These are phyloP conservation scores for Decapterus maruadsi DNA, from an alignment of 2,797 vertebrate species.

Conservation along the genomic window DNA sequence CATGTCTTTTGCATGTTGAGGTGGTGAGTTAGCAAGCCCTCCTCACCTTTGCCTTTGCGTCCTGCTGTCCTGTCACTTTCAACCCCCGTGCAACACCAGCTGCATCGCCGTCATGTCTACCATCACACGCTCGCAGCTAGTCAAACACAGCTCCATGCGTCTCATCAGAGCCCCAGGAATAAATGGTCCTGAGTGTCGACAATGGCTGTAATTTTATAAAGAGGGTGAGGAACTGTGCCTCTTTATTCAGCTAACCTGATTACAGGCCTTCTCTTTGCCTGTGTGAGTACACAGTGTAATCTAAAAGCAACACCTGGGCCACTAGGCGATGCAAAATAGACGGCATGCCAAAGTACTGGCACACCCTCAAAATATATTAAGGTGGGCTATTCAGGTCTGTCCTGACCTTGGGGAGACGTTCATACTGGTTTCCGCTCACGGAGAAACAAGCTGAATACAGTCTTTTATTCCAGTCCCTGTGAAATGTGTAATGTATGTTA, in stretches of 20 bases:
- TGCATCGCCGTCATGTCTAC: constrained; percentile 14
- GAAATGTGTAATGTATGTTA: constrained; percentile 82
- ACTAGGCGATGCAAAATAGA: constrained; percentile 77
- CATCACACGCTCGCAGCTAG: constrained; percentile 53
- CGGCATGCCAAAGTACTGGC: constrained; percentile 76
- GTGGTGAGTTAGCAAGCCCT: constrained; percentile 76
- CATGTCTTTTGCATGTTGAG: constrained; percentile 71
- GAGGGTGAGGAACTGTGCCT: constrained; percentile 75
- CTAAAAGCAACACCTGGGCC: constrained; percentile 89
- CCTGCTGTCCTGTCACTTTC: constrained; percentile 42
- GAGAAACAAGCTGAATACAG: constrained; percentile 72
- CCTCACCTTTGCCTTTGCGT: constrained; percentile 72
- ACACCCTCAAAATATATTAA: constrained; percentile 78
- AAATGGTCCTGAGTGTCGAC: constrained; percentile 82
- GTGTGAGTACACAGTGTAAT: constrained; percentile 82
- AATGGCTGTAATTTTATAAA: constrained; percentile 84
- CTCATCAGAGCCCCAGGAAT: constrained; percentile 80
- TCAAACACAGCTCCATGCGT: constrained; percentile 77
- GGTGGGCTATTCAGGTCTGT: constrained; percentile 79
- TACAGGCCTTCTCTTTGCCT: constrained; percentile 75
- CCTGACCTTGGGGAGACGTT: constrained; percentile 79
- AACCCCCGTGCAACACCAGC: constrained; percentile 17
- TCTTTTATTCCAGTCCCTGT: constrained; percentile 76
- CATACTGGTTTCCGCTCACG: constrained; percentile 47
- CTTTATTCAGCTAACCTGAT: constrained; percentile 86